Evolutionary conservation across 1,140 invertebrate genomes (phyloP), one percentile per base, ranked within the genome.

Genomic region (Drosophila parabipectinata): DNA sequence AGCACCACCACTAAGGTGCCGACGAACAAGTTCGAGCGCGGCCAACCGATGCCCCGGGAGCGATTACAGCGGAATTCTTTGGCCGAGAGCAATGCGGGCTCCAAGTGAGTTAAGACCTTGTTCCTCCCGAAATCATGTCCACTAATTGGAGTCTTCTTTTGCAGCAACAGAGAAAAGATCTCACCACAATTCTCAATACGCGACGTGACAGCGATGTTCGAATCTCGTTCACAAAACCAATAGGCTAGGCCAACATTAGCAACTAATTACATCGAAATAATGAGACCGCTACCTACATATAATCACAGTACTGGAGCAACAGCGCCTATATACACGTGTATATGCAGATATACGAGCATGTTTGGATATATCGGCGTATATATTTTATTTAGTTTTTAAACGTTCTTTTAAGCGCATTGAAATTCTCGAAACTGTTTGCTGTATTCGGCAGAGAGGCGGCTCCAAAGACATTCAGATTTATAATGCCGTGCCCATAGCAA

Each of bases 201-300:
- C 81, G 95, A 96, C 90, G 95, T 96, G 94, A 95, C 95, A 62
- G 95, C 95, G 44, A 94, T 96, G 79, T 96, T 96, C 91, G 95
- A 96, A 92, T 93, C 93, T 79, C 93, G 93, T 90, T 93, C 93
- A 77, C 91, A 92, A 85, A 92, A 92, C 63, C 91, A 91, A 77
- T 89, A 90, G 84, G 72, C 59, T 87, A 66, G 81, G 52, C 30
- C 54, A 64, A 34, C 60, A 21, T 34, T 59, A 79, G 47, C 50
- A 63, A 64, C 64, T 77, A 77, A 58, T 44, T 64, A 76, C 82
- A 87, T 82, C 82, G 82, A 88, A 71, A 79, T 68, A 68, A 50
- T 73, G 59, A 78, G 30, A 72, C 48, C 53, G 55, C 51, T 52
- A 62, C n/a, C 55, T 55, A 67, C 39, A 78, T 54, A 76, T 53